Conservation (phyloP, 30 jellyfish, hydroid and myxozoan species). For the Aurelia sp. region DNA sequence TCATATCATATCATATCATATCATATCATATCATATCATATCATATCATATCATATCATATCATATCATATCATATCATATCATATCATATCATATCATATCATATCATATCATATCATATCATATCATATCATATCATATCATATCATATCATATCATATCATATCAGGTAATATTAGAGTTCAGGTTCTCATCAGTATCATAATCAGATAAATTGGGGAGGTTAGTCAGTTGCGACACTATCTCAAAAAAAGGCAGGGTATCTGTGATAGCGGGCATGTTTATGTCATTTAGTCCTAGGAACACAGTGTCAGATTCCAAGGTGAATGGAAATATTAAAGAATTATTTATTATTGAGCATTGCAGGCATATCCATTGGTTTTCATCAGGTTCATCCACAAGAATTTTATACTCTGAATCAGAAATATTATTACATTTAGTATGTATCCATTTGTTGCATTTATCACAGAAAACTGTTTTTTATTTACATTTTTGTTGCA, state of each 20-base stretch:
- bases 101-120: too few species aligned
- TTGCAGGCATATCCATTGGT: background rate
- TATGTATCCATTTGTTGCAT: conserved; percentile 47
- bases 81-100: too few species aligned
- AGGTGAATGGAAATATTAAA: background rate
- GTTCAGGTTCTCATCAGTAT: conserved; percentile 41
- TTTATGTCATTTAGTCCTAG: background rate
- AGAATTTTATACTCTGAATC: conserved; percentile 20
- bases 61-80: too few species aligned
- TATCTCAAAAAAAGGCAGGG: conserved; percentile 28
- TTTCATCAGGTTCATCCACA: conserved; percentile 2
- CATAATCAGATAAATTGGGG: conserved; percentile 42
- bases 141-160: too few species aligned
- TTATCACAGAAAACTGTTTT: background rate
- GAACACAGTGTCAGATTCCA: too few species aligned
- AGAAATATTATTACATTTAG: conserved; percentile 41
- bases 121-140: too few species aligned
- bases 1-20: too few species aligned
- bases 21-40: too few species aligned
- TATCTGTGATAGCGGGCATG: too few species aligned
- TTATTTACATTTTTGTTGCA: too few species aligned
- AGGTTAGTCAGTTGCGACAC: conserved; percentile 21
- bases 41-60: too few species aligned
- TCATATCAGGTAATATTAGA: conserved; percentile 32
- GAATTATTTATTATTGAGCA: background rate